A percentile compares a stretch with the other conserved stretches of the same genome.
phyloP scores from a whole-genome alignment of 1,140 invertebrate species.

The Plutomurus gul region DNA sequence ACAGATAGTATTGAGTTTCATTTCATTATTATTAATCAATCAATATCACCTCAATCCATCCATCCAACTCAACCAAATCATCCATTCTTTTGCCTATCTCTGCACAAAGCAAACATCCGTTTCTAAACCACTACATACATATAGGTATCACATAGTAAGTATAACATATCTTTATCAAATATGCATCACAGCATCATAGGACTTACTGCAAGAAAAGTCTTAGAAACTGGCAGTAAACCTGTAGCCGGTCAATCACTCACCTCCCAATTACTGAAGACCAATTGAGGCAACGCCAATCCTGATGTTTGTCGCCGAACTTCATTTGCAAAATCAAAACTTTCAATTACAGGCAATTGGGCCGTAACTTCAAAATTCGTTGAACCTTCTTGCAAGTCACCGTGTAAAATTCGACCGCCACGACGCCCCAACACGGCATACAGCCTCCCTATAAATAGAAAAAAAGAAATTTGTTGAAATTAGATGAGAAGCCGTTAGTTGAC shows the following conservation, averaged over 20 bases:
- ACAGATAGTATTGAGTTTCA: background rate
- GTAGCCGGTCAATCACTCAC: conserved; percentile 61
- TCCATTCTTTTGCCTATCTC: no score
- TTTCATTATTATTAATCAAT: conserved; percentile 36
- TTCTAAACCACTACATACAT: no score
- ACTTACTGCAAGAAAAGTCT: no score
- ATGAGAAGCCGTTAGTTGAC: background rate
- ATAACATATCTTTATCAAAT: no score
- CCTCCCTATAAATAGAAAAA: conserved; percentile 73
- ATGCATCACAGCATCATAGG: no score
- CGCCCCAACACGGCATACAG: conserved; percentile 89
- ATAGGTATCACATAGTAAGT: no score
- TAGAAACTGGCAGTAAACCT: no score
- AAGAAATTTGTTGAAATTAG: background rate
- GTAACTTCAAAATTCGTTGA: conserved; percentile 84
- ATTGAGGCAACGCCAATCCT: conserved; percentile 90
- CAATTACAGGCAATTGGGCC: conserved; percentile 89
- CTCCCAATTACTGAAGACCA: conserved; percentile 98
- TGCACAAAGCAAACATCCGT: no score
- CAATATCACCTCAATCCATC: conserved; percentile 38
- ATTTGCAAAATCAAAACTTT: conserved; percentile 93
- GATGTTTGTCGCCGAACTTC: conserved; percentile 93
- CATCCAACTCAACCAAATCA: no score
- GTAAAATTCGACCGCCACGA: conserved; percentile 83
- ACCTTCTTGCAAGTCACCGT: conserved; percentile 86